These are phyloP conservation scores for Neolamprologus sp. DNA, from an alignment of 2,113 vertebrate species.

Conservation along the genomic window DNA sequence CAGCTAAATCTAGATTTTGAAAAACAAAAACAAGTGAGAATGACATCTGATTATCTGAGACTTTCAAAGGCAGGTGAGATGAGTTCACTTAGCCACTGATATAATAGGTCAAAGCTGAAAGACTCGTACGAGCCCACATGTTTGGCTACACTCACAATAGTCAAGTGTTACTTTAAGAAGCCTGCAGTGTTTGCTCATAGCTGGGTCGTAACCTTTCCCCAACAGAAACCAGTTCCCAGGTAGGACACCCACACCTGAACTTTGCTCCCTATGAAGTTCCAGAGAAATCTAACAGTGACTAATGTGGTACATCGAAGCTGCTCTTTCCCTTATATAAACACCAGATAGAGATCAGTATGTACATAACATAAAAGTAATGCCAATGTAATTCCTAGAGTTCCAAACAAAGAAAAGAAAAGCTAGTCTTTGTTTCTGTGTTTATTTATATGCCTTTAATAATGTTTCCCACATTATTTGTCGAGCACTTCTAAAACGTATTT, in stretches of 20 bases:
- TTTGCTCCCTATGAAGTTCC: background rate
- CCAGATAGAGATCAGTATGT: background rate
- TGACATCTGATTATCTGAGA: background rate
- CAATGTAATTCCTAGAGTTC: background rate
- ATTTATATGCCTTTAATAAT: background rate
- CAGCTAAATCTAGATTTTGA: background rate
- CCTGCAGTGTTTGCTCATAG: background rate
- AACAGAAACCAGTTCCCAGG: background rate
- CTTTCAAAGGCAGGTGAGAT: background rate
- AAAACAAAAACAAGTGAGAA: background rate
- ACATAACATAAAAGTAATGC: background rate
- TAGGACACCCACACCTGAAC: background rate
- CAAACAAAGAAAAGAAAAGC: background rate
- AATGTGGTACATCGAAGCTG: background rate
- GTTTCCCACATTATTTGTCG: background rate
- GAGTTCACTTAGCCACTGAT: background rate
- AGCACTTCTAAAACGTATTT: background rate
- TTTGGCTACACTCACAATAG: background rate
- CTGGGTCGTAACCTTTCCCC: background rate
- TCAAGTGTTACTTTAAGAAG: background rate
- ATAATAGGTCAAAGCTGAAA: background rate
- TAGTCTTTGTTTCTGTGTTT: background rate
- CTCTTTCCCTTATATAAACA: background rate
- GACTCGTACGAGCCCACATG: rapidly evolving
- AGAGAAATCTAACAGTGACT: background rate